These are phyloP conservation scores for Galeopterus variegatus DNA, from an alignment of 2,113 vertebrate genomes.

Conservation along the genomic window DNA sequence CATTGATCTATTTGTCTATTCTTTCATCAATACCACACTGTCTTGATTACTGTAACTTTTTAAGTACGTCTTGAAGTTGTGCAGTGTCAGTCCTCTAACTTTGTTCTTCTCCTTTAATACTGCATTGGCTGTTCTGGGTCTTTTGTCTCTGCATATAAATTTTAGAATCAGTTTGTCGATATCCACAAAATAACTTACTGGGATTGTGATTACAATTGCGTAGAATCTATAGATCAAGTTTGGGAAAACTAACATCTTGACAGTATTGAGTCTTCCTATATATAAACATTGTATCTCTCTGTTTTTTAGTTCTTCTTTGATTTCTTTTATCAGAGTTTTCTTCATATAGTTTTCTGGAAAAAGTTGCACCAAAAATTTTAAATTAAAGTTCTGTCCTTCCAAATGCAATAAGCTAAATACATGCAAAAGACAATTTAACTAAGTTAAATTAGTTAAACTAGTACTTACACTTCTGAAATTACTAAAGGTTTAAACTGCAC, in stretches of 20 bases:
- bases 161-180: neutral
- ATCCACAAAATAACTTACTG: neutral
- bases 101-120: neutral
- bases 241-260: neutral
- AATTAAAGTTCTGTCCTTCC: neutral
- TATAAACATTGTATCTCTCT: neutral
- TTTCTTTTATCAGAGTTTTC: neutral
- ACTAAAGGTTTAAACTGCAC: constrained; percentile 43
- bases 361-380: neutral
- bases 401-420: neutral
- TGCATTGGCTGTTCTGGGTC: neutral
- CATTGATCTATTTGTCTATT: neutral
- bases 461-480: neutral
- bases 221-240: neutral
- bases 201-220: neutral
- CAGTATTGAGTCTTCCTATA: neutral
- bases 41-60: neutral
- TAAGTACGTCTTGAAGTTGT: neutral
- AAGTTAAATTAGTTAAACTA: neutral
- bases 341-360: neutral
- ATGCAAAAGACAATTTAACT: neutral
- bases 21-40: neutral
- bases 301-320: neutral
- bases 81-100: neutral
- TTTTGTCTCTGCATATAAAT: neutral